Base-by-base conservation (phyloP, 2,113 vertebrate genomes). In the Manacus vitellinus region DNA sequence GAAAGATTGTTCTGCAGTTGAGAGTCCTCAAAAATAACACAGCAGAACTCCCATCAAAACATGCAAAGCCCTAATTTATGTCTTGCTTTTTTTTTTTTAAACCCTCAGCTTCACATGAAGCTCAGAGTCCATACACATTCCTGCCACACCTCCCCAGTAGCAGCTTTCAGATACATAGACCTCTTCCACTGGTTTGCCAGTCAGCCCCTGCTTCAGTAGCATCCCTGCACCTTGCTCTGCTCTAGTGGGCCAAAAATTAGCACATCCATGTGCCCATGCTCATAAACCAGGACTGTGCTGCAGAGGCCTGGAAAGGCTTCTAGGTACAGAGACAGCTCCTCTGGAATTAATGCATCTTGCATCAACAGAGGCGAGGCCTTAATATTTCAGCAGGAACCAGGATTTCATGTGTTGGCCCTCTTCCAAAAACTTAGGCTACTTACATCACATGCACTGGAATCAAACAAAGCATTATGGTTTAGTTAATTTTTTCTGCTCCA, bases 401-500 rank as follows among this genome's bases (percentile, higher is more conserved):
- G 78, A 79, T 35, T 88, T 30, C 59, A 39, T 58, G 30, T 7
- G 10, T 37, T 85, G 75, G 78, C 55, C 51, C 30, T 25, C 1
- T 19, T 94, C 85, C 82, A 90, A 85, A 79, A 43, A 7, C 9
- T 51, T 55, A 6, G 5, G 46, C 62, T 63, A 35, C 71, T 79
- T 85, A 54, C 43, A 76, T 83, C 87, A 93, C 67, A 82, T 22
- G 37, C 17, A 7, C 67, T 43, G 27, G n/a, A 85, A 49, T 62
- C 62, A 74, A 79, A 80, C 82, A 90, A 90, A 90, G 82, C 85
- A 67, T 76, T 70, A 88, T 2, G 25, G 28, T 73, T 92, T 51
- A 61, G 58, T 31, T 58, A 51, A 65, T 88, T 94, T 90, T 39
- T 96, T 93, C 92, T 94, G 88, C 85, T 95, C 92, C 82, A 89